Evolutionary conservation across 2,888 invertebrate genomes (phyloP).

Genomic region (Tridacna gigas): DNA sequence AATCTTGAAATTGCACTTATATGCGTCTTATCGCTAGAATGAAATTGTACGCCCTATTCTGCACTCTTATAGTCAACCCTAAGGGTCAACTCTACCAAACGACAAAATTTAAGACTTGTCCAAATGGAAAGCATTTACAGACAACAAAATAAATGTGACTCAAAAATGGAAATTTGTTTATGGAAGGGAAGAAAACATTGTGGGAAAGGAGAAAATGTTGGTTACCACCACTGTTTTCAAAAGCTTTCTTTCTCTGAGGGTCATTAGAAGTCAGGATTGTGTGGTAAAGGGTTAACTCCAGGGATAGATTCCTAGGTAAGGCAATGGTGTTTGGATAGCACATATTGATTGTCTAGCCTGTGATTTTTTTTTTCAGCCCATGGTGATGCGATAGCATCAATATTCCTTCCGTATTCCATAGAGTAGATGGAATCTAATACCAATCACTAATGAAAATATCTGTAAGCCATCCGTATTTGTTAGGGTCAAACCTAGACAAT

Average conservation of each 20-base stretch:
- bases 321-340: background rate
- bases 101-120: no score
- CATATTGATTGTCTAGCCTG: constrained; percentile 14
- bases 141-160: no score
- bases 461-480: constrained; percentile 46
- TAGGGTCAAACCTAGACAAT: constrained; percentile 22
- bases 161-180: no score
- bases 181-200: background rate
- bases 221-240: background rate
- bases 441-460: constrained; percentile 53
- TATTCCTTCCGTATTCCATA: constrained; percentile 15
- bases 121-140: no score
- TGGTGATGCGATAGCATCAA: constrained; percentile 4
- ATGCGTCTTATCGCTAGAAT: no score
- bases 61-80: no score
- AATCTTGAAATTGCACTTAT: background rate
- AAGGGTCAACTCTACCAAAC: no score
- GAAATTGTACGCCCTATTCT: no score
- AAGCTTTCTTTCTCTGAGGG: background rate
- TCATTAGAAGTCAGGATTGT: background rate
- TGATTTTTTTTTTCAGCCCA: background rate
- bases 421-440: constrained; percentile 34
- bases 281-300: background rate
- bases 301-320: constrained; percentile 4
- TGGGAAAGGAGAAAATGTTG: background rate